Conservation (phyloP, 2,113 vertebrate genomes). For the Chaenogobius annularis region DNA sequence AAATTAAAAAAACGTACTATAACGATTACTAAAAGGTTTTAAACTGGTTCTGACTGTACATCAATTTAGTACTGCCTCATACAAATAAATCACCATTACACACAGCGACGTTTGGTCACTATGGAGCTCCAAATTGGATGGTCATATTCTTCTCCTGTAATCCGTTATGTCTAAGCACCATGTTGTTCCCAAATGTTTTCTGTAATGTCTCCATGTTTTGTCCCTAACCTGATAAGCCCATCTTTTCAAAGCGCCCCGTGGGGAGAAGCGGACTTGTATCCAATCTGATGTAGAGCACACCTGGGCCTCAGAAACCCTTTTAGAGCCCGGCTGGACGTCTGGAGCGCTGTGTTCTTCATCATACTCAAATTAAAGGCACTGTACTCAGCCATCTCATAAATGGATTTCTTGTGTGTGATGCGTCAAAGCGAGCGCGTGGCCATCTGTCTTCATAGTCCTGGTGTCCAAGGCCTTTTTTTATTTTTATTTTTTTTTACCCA, state of each 20-base stretch:
- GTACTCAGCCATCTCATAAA: constrained; percentile 58
- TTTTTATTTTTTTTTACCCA: constrained; percentile 25
- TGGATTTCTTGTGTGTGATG: constrained; percentile 61
- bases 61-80: too few relatives aligned
- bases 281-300: constrained; percentile 53
- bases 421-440: constrained; percentile 53
- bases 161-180: not conserved
- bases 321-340: constrained; percentile 45
- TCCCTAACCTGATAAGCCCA: constrained; percentile 39
- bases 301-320: constrained; percentile 64
- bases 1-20: too few relatives aligned
- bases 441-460: constrained; percentile 63
- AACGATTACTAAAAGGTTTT: too few relatives aligned
- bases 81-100: too few relatives aligned
- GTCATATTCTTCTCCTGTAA: not conserved
- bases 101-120: too few relatives aligned
- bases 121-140: too few relatives aligned
- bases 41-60: too few relatives aligned
- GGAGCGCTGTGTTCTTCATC: constrained; percentile 54
- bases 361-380: constrained; percentile 62
- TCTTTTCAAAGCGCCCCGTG: constrained; percentile 30
- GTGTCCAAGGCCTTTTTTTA: constrained; percentile 49
- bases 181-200: constrained; percentile 4
- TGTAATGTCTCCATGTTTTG: constrained; percentile 1
- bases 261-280: constrained; percentile 37